Evolutionary conservation across 2,888 invertebrate genomes (phyloP), one percentile per base, ranked within the genome.

Genomic region (Mesorhabditis belari): DNA sequence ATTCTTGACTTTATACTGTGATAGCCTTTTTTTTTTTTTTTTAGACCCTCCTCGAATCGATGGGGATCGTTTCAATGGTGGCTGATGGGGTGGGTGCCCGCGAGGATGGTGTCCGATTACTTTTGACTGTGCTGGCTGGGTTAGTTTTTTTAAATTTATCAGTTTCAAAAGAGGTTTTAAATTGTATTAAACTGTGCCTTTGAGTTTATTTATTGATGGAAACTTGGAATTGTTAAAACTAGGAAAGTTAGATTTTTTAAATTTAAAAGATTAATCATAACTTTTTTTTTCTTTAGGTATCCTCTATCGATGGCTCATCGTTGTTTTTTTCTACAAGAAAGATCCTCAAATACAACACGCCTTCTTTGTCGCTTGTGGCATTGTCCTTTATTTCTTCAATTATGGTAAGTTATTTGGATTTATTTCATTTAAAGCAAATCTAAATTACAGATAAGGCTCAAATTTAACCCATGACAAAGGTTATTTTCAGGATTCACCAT

Each of bases 251-350:
- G n/a, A n/a, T n/a, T n/a, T n/a, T n/a, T n/a, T n/a, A n/a, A n/a
- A n/a, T n/a, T n/a, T n/a, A n/a, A n/a, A n/a, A n/a, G n/a, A n/a
- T n/a, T n/a, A n/a, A n/a, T n/a, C n/a, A n/a, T n/a, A n/a, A n/a
- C n/a, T n/a, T n/a, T n/a, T n/a, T n/a, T n/a, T n/a, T n/a, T n/a
- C 65, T 35, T 35, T 35, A 81, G 82, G 6, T 80, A 80, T 58
- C 79, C 80, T n/a, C 61, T 81, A 5, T 71, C 79, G 26, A 66
- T 70, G 19, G 25, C 77, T 21, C 75, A 81, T 62, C 69, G 80
- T 19, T 64, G 69, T 1, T 12, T 69, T 73, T 50, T 67, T 81
- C 55, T 77, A 70, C 62, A 73, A 76, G 29, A 69, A 76, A 60
- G 53, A 70, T 3, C 51, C 68, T 4, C 25, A 60, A 1, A 44